phyloP scores from a whole-genome alignment of 2,888 invertebrate species.

The Dynastes grantii region DNA sequence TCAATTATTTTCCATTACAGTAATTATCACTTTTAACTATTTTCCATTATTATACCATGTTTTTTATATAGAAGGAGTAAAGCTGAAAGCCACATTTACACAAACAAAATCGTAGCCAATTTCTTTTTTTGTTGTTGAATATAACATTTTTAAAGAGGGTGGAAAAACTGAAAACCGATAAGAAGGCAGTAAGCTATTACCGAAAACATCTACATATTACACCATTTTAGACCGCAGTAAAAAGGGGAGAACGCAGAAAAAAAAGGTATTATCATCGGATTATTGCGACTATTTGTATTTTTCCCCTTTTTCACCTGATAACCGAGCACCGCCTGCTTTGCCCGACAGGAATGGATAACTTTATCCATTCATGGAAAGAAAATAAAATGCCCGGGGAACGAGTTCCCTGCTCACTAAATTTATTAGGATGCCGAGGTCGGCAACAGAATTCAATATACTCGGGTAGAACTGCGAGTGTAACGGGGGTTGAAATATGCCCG shows the following conservation, averaged over 20 bases:
- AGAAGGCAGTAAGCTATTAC: too few species aligned
- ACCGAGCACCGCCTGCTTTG: not conserved
- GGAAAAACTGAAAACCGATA: too few species aligned
- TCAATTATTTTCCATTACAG: too few species aligned
- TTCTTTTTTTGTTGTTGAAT: too few species aligned
- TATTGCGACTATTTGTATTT: conserved; percentile 28
- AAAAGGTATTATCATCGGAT: conserved; percentile 28
- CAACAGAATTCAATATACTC: conserved; percentile 44
- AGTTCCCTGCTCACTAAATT: conserved; percentile 35
- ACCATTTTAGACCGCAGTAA: too few species aligned
- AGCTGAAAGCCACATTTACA: too few species aligned
- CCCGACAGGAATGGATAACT: conserved; percentile 21
- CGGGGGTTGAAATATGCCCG: conserved; percentile 34
- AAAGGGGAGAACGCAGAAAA: not conserved
- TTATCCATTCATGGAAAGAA: conserved; percentile 41
- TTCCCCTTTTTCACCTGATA: conserved; percentile 17
- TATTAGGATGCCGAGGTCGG: conserved; percentile 43
- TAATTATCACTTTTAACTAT: too few species aligned
- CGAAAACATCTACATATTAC: too few species aligned
- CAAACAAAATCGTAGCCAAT: too few species aligned
- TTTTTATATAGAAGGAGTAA: too few species aligned
- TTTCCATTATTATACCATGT: too few species aligned
- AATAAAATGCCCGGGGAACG: conserved; percentile 30
- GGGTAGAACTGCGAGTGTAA: conserved; percentile 20
- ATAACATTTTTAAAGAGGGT: too few species aligned